Conservation (phyloP, 2,888 invertebrate genomes). For the Tubulanus polymorphus region DNA sequence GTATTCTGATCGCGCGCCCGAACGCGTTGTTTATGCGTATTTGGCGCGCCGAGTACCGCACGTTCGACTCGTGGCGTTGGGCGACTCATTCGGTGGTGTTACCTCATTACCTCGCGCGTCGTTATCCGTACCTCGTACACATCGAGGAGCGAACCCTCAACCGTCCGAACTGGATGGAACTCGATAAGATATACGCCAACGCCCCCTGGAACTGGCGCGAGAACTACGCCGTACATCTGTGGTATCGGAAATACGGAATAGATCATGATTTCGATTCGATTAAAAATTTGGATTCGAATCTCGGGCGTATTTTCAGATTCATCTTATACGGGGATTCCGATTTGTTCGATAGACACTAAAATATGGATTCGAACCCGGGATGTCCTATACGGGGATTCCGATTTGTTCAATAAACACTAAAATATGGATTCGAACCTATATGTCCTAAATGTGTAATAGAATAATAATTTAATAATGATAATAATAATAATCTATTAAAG, state of each 20-base stretch:
- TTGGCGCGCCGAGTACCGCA: constrained; percentile 21
- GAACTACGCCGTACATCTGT: background rate
- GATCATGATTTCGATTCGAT: background rate
- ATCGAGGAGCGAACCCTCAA: constrained; percentile 17
- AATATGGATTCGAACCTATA: background rate
- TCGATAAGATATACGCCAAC: constrained; percentile 12
- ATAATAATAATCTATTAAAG: too few species aligned
- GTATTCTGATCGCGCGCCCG: constrained; percentile 20
- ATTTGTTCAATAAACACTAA: background rate
- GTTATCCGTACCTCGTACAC: constrained; percentile 15
- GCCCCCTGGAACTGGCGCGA: constrained; percentile 13
- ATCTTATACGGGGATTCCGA: background rate
- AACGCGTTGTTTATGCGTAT: constrained; percentile 21
- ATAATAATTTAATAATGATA: too few species aligned
- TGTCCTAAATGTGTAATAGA: too few species aligned
- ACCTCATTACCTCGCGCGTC: constrained; percentile 11
- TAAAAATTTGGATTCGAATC: background rate
- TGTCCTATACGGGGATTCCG: background rate
- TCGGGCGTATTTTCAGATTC: background rate
- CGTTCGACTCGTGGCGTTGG: constrained; percentile 15
- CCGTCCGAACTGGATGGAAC: constrained; percentile 13
- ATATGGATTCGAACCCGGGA: background rate
- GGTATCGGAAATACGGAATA: background rate
- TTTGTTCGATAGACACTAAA: background rate
- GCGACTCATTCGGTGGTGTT: constrained; percentile 11